A percentile compares a stretch with the other conserved stretches of the same genome.
These are phyloP conservation scores for Drosophila pseudoananassae DNA, from an alignment of 1,140 invertebrate genomes.

Conservation along the genomic window DNA sequence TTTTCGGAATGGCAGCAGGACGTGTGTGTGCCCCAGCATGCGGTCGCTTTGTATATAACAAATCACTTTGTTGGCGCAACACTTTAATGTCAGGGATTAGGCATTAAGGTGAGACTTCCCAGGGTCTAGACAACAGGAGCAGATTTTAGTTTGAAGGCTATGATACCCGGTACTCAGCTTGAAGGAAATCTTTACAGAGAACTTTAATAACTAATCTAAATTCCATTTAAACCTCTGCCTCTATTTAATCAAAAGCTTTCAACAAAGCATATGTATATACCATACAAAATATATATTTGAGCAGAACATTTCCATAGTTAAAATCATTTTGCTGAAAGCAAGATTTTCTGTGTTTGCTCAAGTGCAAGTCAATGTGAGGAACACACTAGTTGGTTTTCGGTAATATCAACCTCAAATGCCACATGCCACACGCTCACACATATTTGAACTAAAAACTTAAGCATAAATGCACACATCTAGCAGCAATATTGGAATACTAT, in stretches of 20 bases:
- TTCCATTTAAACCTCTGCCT: not conserved
- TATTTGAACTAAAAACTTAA: conserved; percentile 30
- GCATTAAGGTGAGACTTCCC: conserved; percentile 76
- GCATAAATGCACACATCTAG: conserved; percentile 7
- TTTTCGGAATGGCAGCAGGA: not conserved
- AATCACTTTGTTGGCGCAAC: conserved; percentile 80
- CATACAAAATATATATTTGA: not conserved
- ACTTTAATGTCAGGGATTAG: conserved; percentile 80
- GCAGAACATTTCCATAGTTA: conserved; percentile 13
- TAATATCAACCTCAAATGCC: conserved; percentile 45
- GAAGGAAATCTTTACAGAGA: not conserved
- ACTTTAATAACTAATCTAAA: not conserved
- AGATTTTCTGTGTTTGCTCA: conserved; percentile 19
- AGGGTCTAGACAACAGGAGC: not conserved
- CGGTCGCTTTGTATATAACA: conserved; percentile 74
- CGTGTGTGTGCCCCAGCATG: conserved; percentile 41
- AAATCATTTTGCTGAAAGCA: conserved; percentile 16
- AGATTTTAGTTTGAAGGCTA: not conserved
- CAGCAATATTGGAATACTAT: conserved; percentile 44
- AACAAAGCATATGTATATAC: not conserved
- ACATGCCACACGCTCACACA: conserved; percentile 37
- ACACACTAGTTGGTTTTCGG: conserved; percentile 35
- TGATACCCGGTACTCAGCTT: no score
- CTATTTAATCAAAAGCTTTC: not conserved
- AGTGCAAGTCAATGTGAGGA: conserved; percentile 31